These are phyloP conservation scores for Nephrocerus scutellatus DNA, from an alignment of 2,888 invertebrate genomes.

Conservation along the genomic window DNA sequence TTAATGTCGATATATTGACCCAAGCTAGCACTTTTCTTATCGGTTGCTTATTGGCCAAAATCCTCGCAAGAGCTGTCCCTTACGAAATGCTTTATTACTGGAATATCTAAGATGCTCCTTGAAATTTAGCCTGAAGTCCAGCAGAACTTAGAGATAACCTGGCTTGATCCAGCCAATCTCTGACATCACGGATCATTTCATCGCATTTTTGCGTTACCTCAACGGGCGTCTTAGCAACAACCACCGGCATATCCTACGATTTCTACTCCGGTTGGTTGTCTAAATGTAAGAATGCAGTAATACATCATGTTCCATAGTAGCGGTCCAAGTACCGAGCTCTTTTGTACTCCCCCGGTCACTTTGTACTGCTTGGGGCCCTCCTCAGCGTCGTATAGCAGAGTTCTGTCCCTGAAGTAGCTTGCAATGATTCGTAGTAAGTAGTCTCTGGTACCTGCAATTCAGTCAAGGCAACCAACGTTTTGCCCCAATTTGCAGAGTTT, in stretches of 20 bases:
- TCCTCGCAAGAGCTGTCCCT: no score
- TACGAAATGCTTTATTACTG: no score
- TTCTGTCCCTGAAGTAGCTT: constrained; percentile 7
- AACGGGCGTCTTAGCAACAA: constrained; percentile 2
- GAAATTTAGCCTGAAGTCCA: no score
- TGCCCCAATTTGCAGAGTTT: constrained; percentile 10
- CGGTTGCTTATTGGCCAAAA: no score
- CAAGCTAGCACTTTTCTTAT: no score
- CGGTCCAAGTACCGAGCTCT: constrained; percentile 15
- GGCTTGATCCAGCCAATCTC: no score
- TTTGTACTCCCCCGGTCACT: constrained; percentile 4
- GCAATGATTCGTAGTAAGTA: constrained; percentile 2
- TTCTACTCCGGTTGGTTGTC: no score
- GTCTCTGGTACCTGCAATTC: not conserved
- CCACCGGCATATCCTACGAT: not conserved
- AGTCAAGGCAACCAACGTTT: not conserved
- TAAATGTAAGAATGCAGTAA: not conserved
- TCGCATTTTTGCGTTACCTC: no score
- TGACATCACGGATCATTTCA: no score
- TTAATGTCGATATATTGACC: no score
- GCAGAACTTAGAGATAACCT: no score
- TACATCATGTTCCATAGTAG: constrained; percentile 2
- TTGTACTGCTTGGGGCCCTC: constrained; percentile 4
- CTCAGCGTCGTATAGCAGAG: constrained; percentile 7
- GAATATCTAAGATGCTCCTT: no score